Conservation (phyloP, 2,113 vertebrate genomes). For the Azemiops feae region DNA sequence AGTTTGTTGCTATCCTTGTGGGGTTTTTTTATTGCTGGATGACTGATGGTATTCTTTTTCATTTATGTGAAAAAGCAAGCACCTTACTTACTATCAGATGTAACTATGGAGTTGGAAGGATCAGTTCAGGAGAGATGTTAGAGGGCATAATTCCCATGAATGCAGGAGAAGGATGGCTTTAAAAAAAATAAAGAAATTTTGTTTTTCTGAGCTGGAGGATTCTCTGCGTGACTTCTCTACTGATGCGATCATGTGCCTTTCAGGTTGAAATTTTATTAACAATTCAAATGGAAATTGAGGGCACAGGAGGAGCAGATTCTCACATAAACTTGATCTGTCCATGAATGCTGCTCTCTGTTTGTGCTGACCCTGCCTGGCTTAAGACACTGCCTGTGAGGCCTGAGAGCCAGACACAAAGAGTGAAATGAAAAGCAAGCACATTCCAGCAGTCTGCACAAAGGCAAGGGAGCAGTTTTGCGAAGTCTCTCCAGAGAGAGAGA, state of each 20-base stretch:
- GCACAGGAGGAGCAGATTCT: conserved; percentile 91
- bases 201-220: conserved; percentile 76
- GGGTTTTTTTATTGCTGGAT: background rate
- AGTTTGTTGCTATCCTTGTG: conserved; percentile 50
- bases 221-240: conserved; percentile 84
- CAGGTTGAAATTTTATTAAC: conserved; percentile 88
- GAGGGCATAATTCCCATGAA: conserved; percentile 77
- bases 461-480: conserved; percentile 71
- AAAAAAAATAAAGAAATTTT: conserved; percentile 74
- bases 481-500: conserved; percentile 74
- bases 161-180: conserved; percentile 63
- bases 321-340: conserved; percentile 98
- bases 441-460: conserved; percentile 82
- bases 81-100: conserved; percentile 67
- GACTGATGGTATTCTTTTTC: conserved; percentile 34
- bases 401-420: conserved; percentile 81
- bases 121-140: conserved; percentile 57
- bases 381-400: conserved; percentile 83
- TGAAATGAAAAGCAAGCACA: conserved; percentile 84
- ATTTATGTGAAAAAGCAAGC: conserved; percentile 30
- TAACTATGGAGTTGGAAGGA: conserved; percentile 41
- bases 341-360: conserved; percentile 96
- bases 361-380: conserved; percentile 87
- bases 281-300: conserved; percentile 99
- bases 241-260: conserved; percentile 84